These are phyloP conservation scores for Apteryx owenii DNA, from an alignment of 2,113 vertebrate species.

Conservation along the genomic window DNA sequence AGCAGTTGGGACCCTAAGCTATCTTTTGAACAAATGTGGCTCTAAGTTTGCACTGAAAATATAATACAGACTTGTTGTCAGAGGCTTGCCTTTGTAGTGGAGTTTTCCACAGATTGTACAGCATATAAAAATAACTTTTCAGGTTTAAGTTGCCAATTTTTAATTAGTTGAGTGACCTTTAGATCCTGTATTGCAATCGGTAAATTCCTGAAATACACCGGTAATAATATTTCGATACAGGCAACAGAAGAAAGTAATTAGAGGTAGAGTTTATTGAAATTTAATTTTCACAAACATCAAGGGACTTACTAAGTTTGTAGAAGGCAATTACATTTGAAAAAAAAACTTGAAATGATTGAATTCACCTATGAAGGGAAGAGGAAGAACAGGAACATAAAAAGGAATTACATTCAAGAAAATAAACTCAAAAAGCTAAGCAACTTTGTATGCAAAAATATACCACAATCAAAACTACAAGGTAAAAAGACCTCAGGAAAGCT, in stretches of 20 bases:
- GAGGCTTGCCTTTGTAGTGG: background rate
- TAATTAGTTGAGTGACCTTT: background rate
- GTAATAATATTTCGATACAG: background rate
- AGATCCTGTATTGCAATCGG: background rate
- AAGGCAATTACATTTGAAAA: background rate
- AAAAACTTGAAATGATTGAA: background rate
- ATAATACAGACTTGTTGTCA: background rate
- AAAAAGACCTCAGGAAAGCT: background rate
- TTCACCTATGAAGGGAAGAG: background rate
- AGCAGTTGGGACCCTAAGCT: background rate
- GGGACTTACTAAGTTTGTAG: background rate
- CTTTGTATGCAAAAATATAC: background rate
- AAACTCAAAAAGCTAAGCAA: background rate
- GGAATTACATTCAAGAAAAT: background rate
- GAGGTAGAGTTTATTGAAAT: background rate
- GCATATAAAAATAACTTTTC: background rate
- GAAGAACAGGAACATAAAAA: background rate
- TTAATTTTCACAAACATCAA: background rate
- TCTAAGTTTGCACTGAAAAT: background rate
- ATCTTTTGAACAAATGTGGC: background rate
- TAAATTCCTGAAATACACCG: background rate
- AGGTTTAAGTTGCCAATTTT: background rate
- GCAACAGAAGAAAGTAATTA: background rate
- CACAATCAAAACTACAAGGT: background rate
- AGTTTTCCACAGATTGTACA: background rate